phyloP scores from a whole-genome alignment of 2,888 invertebrate species.

The Hypsopygia costalis region DNA sequence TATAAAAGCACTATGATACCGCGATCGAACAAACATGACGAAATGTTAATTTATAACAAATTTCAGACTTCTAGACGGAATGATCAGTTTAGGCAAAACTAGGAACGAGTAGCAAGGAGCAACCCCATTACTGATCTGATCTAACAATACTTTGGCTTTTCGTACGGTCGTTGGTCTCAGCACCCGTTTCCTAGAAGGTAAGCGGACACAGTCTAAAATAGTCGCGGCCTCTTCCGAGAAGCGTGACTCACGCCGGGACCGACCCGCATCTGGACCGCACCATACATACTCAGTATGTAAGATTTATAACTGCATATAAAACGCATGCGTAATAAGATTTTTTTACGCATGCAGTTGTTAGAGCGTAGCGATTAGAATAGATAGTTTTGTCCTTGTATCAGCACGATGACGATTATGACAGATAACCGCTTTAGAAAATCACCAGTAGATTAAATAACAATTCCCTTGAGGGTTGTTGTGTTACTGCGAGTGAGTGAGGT shows the following conservation, averaged over 20 bases:
- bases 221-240: slow-evolving; percentile 73
- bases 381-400: no score
- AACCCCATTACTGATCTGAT: slow-evolving; percentile 66
- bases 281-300: slow-evolving; percentile 31
- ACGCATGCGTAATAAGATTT: slow-evolving; percentile 15
- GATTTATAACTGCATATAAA: slow-evolving; percentile 39
- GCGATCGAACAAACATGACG: no score
- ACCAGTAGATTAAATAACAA: no score
- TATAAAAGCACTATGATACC: no score
- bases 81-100: slow-evolving; percentile 21
- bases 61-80: neutral
- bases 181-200: slow-evolving; percentile 75
- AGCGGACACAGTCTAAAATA: slow-evolving; percentile 79
- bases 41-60: no score
- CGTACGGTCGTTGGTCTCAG: slow-evolving; percentile 76
- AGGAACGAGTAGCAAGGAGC: slow-evolving; percentile 52
- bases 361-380: no score
- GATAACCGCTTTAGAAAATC: no score
- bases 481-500: no score
- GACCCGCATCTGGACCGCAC: slow-evolving; percentile 69
- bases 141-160: slow-evolving; percentile 73
- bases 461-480: no score
- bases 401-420: no score
- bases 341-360: slow-evolving; percentile 13
- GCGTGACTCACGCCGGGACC: slow-evolving; percentile 66